Evolutionary conservation across 2,888 invertebrate genomes (phyloP).

Genomic region (Drosophila lacicola): DNA sequence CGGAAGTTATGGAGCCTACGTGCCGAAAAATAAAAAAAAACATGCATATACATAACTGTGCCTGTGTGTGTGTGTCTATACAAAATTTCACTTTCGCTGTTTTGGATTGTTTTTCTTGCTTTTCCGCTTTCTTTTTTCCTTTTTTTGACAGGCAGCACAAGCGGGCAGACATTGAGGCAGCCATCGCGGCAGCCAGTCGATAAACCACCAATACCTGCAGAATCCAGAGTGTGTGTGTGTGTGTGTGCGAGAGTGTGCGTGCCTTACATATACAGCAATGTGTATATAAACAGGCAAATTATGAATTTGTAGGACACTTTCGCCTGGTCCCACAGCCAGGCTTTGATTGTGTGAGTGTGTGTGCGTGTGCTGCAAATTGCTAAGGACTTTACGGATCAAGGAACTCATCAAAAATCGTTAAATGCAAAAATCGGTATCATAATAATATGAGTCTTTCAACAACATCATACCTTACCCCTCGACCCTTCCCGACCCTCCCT

Average conservation of each 20-base stretch:
- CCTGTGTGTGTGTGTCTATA: conserved; percentile 15
- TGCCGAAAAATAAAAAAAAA: conserved; percentile 58
- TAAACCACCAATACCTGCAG: conserved; percentile 61
- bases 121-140: conserved; percentile 24
- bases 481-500: too few relatives aligned
- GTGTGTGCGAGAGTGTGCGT: conserved; percentile 16
- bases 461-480: conserved; percentile 2
- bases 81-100: conserved; percentile 61
- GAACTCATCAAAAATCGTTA: conserved; percentile 80
- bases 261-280: conserved; percentile 32
- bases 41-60: conserved; percentile 20
- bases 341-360: conserved; percentile 14
- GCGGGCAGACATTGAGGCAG: conserved; percentile 69
- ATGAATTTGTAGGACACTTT: conserved; percentile 78
- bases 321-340: conserved; percentile 15
- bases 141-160: conserved; percentile 58
- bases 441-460: conserved; percentile 23
- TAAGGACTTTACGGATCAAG: conserved; percentile 79
- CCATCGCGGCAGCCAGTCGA: conserved; percentile 55
- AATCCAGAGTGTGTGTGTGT: conserved; percentile 9
- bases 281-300: conserved; percentile 74
- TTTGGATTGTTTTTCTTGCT: conserved; percentile 30
- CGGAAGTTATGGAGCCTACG: conserved; percentile 74
- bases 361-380: conserved; percentile 50
- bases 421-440: conserved; percentile 64